Evolutionary conservation across 2,888 invertebrate genomes (phyloP), one percentile per base, ranked within the genome.

Genomic region (Phyllotreta cruciferae): DNA sequence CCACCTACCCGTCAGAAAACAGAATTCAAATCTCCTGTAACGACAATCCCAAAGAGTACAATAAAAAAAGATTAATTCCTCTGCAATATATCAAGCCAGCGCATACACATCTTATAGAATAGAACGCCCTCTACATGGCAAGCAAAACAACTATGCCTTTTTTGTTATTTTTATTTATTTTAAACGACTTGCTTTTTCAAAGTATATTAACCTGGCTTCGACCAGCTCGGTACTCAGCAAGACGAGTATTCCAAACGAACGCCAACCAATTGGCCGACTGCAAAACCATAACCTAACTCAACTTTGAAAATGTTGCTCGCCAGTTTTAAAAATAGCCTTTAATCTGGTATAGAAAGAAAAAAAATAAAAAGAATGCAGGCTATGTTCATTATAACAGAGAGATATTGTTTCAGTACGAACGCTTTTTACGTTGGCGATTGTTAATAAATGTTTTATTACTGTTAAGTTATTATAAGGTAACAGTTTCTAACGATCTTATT

Each of bases 271-370:
- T 73, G 76, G 71, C 64, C 75, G 64, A 71, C 74, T 75, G 75
- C 72, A 75, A 75, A 77, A 76, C 79, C 79, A 80, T 80, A 80
- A 80, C 80, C 79, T 80, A 81, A 79, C 80, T 78, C 76, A 79
- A 80, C 75, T 78, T 75, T 76, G 79, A 79, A 80, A 80, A 79
- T 80, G 80, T 80, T 80, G 79, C 73, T 77, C 75, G 77, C 74
- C 74, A 74, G 79, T 74, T 78, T 78, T 79, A 79, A 80, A 80
- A 80, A 80, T 80, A 80, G 78, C 74, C 64, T 73, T 75, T 77
- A 77, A 77, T 77, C 77, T 77, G 74, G 75, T 75, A 73, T 73
- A 71, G 66, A 58, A 60, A 58, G 65, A 67, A 68, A 70, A 50
- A 24, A 68, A 68, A 66, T 63, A 65, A 57, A 67, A 67, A 68